A percentile compares a stretch with the other conserved stretches of the same genome.
Conservation (phyloP, 2,797 vertebrate genomes). For the Xenopus petersii region DNA sequence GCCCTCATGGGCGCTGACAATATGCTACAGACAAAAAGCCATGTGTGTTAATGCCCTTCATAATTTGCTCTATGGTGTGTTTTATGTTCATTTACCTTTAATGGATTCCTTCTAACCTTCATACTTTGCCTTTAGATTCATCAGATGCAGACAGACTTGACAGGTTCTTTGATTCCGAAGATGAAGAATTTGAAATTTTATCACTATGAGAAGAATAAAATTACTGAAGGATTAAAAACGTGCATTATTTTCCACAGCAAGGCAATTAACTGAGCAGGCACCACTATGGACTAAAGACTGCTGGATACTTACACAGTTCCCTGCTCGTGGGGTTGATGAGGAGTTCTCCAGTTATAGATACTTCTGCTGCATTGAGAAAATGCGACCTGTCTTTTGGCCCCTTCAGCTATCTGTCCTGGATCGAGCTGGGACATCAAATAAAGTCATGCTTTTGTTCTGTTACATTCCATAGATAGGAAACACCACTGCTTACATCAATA, state of each 20-base stretch:
- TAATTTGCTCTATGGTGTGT: no score
- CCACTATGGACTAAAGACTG: conserved; percentile 5
- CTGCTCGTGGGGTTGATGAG: not conserved
- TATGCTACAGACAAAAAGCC: no score
- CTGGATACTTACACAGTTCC: conserved; percentile 12
- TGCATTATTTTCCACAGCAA: conserved; percentile 5
- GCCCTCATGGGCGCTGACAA: no score
- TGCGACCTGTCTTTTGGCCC: not conserved
- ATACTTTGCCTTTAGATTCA: conserved; percentile 73
- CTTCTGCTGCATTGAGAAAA: not conserved
- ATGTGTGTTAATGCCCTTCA: no score
- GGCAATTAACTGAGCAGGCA: not conserved
- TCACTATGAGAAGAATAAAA: conserved; percentile 75
- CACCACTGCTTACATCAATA: no score
- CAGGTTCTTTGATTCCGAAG: conserved; percentile 96
- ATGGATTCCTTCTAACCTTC: not conserved
- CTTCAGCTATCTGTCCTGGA: conserved; percentile 2
- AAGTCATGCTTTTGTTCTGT: conserved; percentile 24
- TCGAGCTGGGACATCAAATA: not conserved
- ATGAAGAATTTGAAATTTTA: conserved; percentile 97
- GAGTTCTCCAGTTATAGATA: not conserved
- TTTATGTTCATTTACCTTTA: no score
- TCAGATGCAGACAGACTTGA: conserved; percentile 89
- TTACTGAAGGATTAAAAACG: not conserved
- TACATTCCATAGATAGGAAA: conserved; percentile 34